Base-by-base conservation (phyloP, 2,888 invertebrate species). In the Drepanosiphum platanoidis region DNA sequence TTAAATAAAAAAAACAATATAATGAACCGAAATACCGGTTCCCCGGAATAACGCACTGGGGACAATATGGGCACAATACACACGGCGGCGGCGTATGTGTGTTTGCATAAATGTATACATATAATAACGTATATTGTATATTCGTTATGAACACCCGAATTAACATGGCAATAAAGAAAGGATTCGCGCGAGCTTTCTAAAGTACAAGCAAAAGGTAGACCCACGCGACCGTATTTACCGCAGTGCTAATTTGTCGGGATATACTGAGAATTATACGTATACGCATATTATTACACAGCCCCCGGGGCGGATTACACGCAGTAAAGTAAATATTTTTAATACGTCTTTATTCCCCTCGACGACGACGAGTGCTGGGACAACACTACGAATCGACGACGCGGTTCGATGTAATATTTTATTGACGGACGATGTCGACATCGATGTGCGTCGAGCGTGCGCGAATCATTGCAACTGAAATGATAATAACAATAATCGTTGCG, bases 121-220 rank as follows among this genome's bases (percentile, higher is more conserved):
- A n/a, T 61, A 32, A 32, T 66, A 32, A 32, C 15, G 66, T 15
- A n/a, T 66, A 66, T 66, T n/a, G n/a, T n/a, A n/a, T n/a, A n/a
- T 32, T 32, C 30, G 66, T 15, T 32, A 66, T n/a, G n/a, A 66
- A 27, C 66, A 13, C 32, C 66, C 15, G 11, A 66, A 66, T 66
- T 66, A 66, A 66, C 66, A 66, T 66, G 18, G 66, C 32, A 15
- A 66, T 66, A 66, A 66, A 66, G 32, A 66, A 66, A 32, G 32
- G 66, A 32, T 66, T 66, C 66, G 32, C 66, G 15, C 13, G 66
- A 66, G 32, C 8, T 61, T 61, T 61, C 61, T 27, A 9, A 27
- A 61, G 9, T 61, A 61, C 61, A 27, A 61, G 27, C 13, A n/a
- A 32, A 66, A 66, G 66, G 32, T 66, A 32, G 30, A 66, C 66